Percentiles rank a stretch among this genome's conserved stretches.
These are phyloP conservation scores for Amblyteles armatorius DNA, from an alignment of 2,888 invertebrate species.

Conservation along the genomic window DNA sequence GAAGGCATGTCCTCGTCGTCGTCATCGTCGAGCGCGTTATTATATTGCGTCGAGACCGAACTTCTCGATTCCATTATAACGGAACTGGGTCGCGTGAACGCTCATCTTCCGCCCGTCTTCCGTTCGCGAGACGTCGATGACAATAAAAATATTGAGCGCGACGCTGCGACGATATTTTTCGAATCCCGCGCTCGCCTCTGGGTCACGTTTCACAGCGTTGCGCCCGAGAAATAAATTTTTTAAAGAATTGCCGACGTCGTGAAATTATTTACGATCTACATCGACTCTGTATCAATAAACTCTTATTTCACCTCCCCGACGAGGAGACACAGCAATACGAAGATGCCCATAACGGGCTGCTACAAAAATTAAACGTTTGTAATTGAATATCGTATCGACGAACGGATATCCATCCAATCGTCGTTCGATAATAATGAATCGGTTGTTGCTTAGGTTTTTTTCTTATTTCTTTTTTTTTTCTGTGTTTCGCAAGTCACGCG, in stretches of 20 bases:
- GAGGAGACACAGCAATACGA: background rate
- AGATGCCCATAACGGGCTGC: conserved; percentile 57
- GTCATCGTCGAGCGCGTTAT: conserved; percentile 45
- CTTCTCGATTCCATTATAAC: conserved; percentile 38
- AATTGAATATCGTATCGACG: conserved; percentile 77
- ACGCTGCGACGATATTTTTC: conserved; percentile 27
- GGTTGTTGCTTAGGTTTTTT: conserved; percentile 21
- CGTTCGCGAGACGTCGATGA: conserved; percentile 43
- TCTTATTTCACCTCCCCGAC: conserved; percentile 32
- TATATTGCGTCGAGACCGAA: conserved; percentile 38
- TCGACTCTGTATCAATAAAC: conserved; percentile 49
- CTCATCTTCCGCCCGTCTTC: conserved; percentile 21
- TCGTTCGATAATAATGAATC: conserved; percentile 77
- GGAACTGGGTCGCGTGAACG: conserved; percentile 57
- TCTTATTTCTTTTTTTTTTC: conserved; percentile 5
- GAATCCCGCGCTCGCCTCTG: background rate
- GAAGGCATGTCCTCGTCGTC: conserved; percentile 42
- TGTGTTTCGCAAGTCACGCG: conserved; percentile 77
- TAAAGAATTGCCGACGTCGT: conserved; percentile 22
- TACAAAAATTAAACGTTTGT: conserved; percentile 77
- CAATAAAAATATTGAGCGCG: conserved; percentile 42
- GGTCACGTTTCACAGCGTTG: background rate
- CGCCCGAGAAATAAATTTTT: background rate
- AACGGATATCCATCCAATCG: conserved; percentile 73
- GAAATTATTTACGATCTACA: conserved; percentile 58